Base-by-base conservation (phyloP, 2,797 vertebrate genomes). In the Leptatherina wallacei region DNA sequence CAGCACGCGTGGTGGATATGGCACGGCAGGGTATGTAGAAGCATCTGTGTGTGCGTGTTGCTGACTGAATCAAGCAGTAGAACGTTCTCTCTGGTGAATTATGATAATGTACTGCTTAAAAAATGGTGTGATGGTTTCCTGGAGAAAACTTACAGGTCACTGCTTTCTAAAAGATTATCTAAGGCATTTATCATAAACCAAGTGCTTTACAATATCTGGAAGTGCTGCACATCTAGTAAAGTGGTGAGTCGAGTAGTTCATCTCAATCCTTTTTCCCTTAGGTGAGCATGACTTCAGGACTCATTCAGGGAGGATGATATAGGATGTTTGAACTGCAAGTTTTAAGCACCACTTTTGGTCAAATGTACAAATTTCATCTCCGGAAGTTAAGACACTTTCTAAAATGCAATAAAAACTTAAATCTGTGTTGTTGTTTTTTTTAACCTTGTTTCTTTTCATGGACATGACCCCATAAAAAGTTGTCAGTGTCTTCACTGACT, bases 131-230 rank as follows among this genome's bases (percentile, higher is more conserved):
- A 86, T 73, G 77, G 72, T 69, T 66, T 78, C 84, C 74, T 52
- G 67, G 65, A 71, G 64, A 71, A 83, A 85, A 69, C 78, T 64
- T 73, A 38, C 61, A 85, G 78, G 73, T 86, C 76, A 80, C 51
- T 74, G 78, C 81, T 80, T 85, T 61, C 80, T 73, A 73, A 75
- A 85, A 84, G 62, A 75, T 75, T 75, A 81, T 79, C 72, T 59
- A 11, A 76, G 62, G n/a, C 64, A 55, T 87, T 82, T 62, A 79
- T 85, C 77, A 78, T 20, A 20, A 73, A 71, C 61, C 32, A 73
- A 89, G 76, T 75, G 72, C 74, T 59, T 61, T 60, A 60, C 12
- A 33, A 73, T 73, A 65, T 80, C 63, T 40, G 2, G 35, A 47
- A 77, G 67, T 73, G 65, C 63, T 82, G 32, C 40, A 62, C 42